phyloP scores from a whole-genome alignment of 64 coral and sea anemone genomes.

The Montipora foliosa region DNA sequence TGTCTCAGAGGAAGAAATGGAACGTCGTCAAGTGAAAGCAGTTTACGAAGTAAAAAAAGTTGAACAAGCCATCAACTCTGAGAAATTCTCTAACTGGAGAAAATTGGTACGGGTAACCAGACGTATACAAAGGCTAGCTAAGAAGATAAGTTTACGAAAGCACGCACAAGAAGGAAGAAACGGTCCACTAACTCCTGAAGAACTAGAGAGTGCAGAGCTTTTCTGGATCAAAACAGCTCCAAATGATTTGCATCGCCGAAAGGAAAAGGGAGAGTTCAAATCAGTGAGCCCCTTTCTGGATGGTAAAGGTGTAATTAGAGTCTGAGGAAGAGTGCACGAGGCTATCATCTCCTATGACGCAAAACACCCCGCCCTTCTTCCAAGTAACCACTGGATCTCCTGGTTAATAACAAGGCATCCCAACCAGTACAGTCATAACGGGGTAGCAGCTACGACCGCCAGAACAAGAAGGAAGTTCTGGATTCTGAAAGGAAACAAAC shows the following conservation, averaged over 20 bases:
- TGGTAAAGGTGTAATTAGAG: constrained; percentile 34
- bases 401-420: too few species aligned
- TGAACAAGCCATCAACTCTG: not conserved
- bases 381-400: too few species aligned
- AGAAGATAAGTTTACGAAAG: constrained; percentile 34
- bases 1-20: not conserved
- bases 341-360: too few species aligned
- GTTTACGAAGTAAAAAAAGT: not conserved
- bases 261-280: too few species aligned
- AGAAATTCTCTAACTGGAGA: constrained; percentile 55
- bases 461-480: constrained; percentile 14
- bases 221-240: too few species aligned
- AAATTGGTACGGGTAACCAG: constrained; percentile 42
- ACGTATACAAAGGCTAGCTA: constrained; percentile 19
- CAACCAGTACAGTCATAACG: too few species aligned
- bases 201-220: too few species aligned
- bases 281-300: not conserved
- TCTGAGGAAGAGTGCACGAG: not conserved
- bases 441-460: not conserved
- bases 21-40: not conserved
- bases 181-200: not conserved
- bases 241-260: too few species aligned
- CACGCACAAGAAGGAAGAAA: not conserved
- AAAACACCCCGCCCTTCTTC: too few species aligned
- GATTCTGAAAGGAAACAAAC: not conserved